Evolutionary conservation across 2,888 invertebrate genomes (phyloP).

Genomic region (Tribolium freemani): DNA sequence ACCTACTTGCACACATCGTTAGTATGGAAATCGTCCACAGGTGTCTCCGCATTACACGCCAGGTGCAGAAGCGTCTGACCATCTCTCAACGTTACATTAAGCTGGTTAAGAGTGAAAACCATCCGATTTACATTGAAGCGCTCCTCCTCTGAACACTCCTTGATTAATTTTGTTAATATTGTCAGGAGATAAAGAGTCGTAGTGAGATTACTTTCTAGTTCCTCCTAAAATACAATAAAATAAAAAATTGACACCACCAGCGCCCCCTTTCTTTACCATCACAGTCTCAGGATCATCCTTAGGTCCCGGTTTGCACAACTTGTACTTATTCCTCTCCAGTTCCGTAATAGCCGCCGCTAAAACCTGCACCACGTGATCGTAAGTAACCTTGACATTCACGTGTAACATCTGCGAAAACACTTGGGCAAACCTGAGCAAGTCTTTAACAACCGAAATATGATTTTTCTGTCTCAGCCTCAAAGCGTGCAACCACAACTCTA

Average conservation of each 20-base stretch:
- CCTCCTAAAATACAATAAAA: conserved; percentile 73
- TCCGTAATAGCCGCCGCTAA: conserved; percentile 82
- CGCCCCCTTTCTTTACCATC: conserved; percentile 2
- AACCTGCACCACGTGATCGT: conserved; percentile 78
- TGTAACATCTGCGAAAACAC: conserved; percentile 95
- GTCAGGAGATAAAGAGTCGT: conserved; percentile 89
- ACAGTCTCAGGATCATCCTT: conserved; percentile 75
- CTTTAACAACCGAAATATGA: conserved; percentile 85
- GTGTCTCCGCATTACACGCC: conserved; percentile 86
- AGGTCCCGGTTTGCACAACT: conserved; percentile 75
- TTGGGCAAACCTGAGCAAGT: conserved; percentile 87
- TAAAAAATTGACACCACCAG: background rate
- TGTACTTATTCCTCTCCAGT: conserved; percentile 79
- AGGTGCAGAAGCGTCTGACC: conserved; percentile 89
- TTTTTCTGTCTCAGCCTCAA: conserved; percentile 82
- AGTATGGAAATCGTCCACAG: conserved; percentile 93
- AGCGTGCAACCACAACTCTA: conserved; percentile 92
- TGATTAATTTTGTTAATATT: conserved; percentile 80
- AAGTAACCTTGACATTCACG: conserved; percentile 78
- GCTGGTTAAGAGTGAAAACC: conserved; percentile 74
- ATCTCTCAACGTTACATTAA: conserved; percentile 77
- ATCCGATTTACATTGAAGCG: conserved; percentile 73
- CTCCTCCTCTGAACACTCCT: conserved; percentile 70
- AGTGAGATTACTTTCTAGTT: conserved; percentile 87
- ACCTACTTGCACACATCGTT: conserved; percentile 89